Evolutionary conservation across 2,888 invertebrate genomes (phyloP), one percentile per base, ranked within the genome.

Genomic region (Mesorhabditis belari): DNA sequence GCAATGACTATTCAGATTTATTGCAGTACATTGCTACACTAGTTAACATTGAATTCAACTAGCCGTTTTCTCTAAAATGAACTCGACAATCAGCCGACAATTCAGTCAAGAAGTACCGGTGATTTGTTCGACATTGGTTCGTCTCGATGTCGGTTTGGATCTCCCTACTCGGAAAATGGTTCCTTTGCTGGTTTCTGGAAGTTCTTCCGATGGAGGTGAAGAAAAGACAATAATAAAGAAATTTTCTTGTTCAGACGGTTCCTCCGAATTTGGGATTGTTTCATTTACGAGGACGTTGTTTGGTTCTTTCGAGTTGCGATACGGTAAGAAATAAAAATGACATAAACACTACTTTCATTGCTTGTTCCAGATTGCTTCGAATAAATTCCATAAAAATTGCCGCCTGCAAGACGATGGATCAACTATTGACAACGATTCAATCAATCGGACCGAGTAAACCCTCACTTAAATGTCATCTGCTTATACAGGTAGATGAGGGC

Each of bases 251-350:
- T 28, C 82, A 88, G 87, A 94, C 94, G 5, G 92, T 92, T 50
- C n/a, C 85, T 93, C 24, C 86, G 94, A 78, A 89, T 94, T 83
- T 94, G 94, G 93, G 94, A 95, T 83, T 92, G 92, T 80, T 84
- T 94, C 63, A 93, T 95, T 84, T 89, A 89, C 75, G 94, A 95
- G 83, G 94, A 94, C 51, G 90, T 89, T 63, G 93, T 93, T 84
- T 88, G 94, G 72, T 85, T 95, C 70, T 90, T 94, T 81, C 86
- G 93, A 71, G 92, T 91, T 3, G 91, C 90, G 3, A 57, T 65
- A n/a, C n/a, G n/a, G n/a, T n/a, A n/a, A n/a, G n/a, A n/a, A n/a
- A n/a, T n/a, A n/a, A n/a, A n/a, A n/a, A n/a, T n/a, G n/a, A n/a
- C n/a, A n/a, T n/a, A n/a, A n/a, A n/a, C n/a, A n/a, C n/a, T n/a